Conservation (phyloP, 2,888 invertebrate species). For the Ormyrus pomaceus region DNA sequence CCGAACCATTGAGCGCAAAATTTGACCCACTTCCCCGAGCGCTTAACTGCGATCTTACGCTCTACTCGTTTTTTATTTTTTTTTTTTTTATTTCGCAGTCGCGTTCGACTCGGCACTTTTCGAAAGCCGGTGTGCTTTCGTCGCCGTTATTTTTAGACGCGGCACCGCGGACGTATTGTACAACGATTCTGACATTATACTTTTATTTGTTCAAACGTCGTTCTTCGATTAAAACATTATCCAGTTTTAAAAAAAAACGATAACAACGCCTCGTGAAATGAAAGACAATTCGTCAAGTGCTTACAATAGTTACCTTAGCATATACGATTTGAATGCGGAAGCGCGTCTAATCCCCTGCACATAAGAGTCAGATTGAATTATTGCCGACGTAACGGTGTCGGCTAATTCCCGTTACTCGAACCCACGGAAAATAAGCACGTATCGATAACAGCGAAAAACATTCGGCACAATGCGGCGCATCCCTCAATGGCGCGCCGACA, state of each 20-base stretch:
- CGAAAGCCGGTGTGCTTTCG: background rate
- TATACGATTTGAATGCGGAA: no score
- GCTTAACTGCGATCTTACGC: background rate
- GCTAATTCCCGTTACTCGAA: background rate
- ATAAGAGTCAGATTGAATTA: no score
- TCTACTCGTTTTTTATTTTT: background rate
- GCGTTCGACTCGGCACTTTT: background rate
- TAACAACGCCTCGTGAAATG: no score
- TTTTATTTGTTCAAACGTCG: no score
- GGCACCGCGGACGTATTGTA: background rate
- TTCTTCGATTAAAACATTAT: no score
- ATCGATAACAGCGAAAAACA: constrained; percentile 28
- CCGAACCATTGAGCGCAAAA: constrained; percentile 29
- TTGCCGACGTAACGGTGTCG: no score
- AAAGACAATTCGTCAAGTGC: background rate
- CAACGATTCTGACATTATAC: background rate
- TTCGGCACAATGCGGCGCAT: background rate
- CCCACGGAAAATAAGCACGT: background rate
- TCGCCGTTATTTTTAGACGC: background rate
- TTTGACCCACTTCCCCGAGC: constrained; percentile 39
- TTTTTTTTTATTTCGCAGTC: background rate
- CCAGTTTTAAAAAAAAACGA: no score
- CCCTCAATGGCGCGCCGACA: background rate
- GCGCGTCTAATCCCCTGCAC: no score
- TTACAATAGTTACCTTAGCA: background rate